Evolutionary conservation across 2,888 invertebrate species (phyloP).

Genomic region (Acanthosepion pharaonis): DNA sequence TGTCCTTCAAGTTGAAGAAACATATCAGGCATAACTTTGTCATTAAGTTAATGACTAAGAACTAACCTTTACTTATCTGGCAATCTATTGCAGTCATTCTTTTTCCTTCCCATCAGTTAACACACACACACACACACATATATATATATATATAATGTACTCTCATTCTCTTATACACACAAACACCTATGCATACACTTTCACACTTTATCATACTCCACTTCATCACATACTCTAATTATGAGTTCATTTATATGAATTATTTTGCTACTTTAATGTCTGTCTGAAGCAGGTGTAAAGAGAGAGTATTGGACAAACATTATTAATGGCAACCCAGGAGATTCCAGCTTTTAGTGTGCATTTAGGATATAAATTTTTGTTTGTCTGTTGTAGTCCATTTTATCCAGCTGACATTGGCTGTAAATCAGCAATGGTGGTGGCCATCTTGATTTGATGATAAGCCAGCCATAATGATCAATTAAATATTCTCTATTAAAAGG

Average conservation of each 20-base stretch:
- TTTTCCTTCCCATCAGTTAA: too few species aligned
- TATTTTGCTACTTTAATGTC: background rate
- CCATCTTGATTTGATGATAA: conserved; percentile 15
- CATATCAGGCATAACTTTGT: too few species aligned
- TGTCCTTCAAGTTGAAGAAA: too few species aligned
- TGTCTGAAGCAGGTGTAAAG: background rate
- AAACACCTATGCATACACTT: background rate
- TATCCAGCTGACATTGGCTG: background rate
- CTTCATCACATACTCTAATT: background rate
- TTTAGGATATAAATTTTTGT: background rate
- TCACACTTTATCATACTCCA: background rate
- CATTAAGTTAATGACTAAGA: too few species aligned
- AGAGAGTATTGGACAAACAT: background rate
- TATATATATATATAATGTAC: background rate
- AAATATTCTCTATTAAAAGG: conserved; percentile 6
- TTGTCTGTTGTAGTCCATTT: background rate
- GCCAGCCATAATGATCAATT: background rate
- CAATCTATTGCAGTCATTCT: too few species aligned
- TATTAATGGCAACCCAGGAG: background rate
- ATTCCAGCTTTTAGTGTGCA: background rate
- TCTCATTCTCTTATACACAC: background rate
- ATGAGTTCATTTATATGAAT: background rate
- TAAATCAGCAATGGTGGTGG: background rate
- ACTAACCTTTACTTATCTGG: too few species aligned
- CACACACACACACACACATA: too few species aligned